Evolutionary conservation across 2,888 invertebrate species (phyloP).

Genomic region (Luperina testacea): DNA sequence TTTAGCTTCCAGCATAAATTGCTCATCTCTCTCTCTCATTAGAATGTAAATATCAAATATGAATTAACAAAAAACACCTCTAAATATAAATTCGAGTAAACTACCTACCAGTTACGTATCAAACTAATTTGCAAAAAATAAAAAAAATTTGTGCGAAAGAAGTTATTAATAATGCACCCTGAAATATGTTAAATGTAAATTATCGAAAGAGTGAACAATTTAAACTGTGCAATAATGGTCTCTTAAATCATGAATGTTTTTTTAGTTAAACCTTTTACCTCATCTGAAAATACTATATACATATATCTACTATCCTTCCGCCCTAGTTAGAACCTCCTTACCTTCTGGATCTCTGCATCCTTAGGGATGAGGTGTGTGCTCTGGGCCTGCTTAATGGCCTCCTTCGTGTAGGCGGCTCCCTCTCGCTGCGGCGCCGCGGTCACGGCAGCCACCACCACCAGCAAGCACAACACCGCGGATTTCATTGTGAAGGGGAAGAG

Average conservation of each 20-base stretch:
- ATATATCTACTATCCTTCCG: background rate
- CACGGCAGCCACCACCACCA: constrained; percentile 87
- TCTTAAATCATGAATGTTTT: background rate
- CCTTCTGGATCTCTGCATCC: constrained; percentile 96
- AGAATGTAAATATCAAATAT: background rate
- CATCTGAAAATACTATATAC: background rate
- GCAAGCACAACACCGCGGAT: constrained; percentile 80
- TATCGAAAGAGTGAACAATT: background rate
- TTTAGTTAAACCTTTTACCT: background rate
- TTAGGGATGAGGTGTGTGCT: constrained; percentile 95
- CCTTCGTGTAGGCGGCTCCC: constrained; percentile 95
- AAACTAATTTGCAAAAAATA: background rate
- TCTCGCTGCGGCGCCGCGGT: constrained; percentile 93
- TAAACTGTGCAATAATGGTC: background rate
- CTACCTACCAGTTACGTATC: background rate
- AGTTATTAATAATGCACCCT: background rate
- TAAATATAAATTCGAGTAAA: background rate
- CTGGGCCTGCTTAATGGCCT: constrained; percentile 96
- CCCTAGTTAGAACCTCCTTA: constrained; percentile 69
- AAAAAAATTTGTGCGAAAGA: background rate
- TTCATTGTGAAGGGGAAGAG: constrained; percentile 76
- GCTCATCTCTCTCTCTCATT: background rate
- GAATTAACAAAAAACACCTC: background rate
- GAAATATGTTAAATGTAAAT: background rate
- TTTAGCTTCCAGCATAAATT: background rate